phyloP scores from a whole-genome alignment of 2,113 vertebrate species.

The Phycodurus eques region DNA sequence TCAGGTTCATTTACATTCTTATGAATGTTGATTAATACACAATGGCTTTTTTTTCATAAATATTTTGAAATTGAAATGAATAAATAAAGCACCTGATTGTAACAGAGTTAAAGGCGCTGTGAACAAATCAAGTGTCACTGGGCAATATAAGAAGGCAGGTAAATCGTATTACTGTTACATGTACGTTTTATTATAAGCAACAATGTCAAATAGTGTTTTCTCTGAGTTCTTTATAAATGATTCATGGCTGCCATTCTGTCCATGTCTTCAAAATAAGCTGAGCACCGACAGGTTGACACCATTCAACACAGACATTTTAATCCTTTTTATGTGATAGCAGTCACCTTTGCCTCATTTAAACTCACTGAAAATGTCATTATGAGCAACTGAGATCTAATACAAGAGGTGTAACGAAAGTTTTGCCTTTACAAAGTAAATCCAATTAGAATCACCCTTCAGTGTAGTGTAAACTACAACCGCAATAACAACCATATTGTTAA shows the following conservation, averaged over 20 bases:
- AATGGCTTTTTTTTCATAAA: not conserved
- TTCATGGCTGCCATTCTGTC: constrained; percentile 38
- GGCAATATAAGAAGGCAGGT: not conserved
- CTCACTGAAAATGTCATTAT: not conserved
- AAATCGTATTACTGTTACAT: constrained; percentile 1
- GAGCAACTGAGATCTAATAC: not conserved
- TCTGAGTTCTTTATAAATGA: constrained; percentile 51
- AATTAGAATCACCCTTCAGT: not conserved
- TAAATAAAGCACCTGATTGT: not conserved
- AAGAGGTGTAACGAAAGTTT: not conserved
- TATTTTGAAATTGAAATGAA: not conserved
- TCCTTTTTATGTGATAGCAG: constrained; percentile 36
- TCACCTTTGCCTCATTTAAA: constrained; percentile 38
- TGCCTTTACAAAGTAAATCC: not conserved
- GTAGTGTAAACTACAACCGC: not conserved
- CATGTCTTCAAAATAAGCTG: constrained; percentile 47
- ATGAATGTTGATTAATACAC: not conserved
- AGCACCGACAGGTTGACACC: constrained; percentile 40
- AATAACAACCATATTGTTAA: not conserved
- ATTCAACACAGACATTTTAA: constrained; percentile 44
- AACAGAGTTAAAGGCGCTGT: not conserved
- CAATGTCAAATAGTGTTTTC: constrained; percentile 61
- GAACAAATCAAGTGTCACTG: not conserved
- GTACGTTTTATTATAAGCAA: constrained; percentile 43
- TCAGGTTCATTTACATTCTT: not conserved